phyloP scores from a whole-genome alignment of 2,797 vertebrate genomes.

The Australoheros facetus region DNA sequence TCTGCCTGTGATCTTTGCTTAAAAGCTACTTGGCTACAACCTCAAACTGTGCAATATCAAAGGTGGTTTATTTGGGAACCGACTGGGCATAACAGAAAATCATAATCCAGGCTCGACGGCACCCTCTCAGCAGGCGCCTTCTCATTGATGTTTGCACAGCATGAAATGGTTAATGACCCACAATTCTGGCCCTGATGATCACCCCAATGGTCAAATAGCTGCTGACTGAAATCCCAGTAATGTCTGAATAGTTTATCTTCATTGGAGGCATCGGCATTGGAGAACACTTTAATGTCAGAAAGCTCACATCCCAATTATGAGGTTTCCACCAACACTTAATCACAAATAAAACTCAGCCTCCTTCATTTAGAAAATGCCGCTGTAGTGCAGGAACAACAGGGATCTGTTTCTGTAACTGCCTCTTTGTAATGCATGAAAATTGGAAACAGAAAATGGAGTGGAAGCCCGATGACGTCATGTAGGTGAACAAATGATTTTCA shows the following conservation, averaged over 20 bases:
- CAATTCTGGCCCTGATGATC: constrained; percentile 25
- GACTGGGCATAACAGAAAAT: constrained; percentile 26
- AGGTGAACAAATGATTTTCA: not conserved
- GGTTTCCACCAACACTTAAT: constrained; percentile 17
- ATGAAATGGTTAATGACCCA: constrained; percentile 57
- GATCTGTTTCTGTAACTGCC: not conserved
- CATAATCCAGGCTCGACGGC: not conserved
- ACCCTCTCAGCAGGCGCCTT: not conserved
- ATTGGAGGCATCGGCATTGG: constrained; percentile 5
- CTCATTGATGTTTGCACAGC: constrained; percentile 54
- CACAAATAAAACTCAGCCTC: constrained; percentile 16
- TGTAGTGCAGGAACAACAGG: not conserved
- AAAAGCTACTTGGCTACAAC: constrained; percentile 1
- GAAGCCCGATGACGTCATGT: not conserved
- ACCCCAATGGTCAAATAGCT: constrained; percentile 24
- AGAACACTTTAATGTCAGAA: constrained; percentile 33
- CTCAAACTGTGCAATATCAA: constrained; percentile 21
- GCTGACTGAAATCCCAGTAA: constrained; percentile 39
- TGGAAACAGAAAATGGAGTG: not conserved
- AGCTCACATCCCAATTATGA: constrained; percentile 34
- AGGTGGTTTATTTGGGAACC: constrained; percentile 18
- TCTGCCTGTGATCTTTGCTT: constrained; percentile 13
- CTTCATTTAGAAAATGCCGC: not conserved
- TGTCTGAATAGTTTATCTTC: constrained; percentile 44
- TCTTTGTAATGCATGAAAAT: not conserved